phyloP scores from a whole-genome alignment of 2,888 invertebrate genomes.

The Cerastis leucographa region DNA sequence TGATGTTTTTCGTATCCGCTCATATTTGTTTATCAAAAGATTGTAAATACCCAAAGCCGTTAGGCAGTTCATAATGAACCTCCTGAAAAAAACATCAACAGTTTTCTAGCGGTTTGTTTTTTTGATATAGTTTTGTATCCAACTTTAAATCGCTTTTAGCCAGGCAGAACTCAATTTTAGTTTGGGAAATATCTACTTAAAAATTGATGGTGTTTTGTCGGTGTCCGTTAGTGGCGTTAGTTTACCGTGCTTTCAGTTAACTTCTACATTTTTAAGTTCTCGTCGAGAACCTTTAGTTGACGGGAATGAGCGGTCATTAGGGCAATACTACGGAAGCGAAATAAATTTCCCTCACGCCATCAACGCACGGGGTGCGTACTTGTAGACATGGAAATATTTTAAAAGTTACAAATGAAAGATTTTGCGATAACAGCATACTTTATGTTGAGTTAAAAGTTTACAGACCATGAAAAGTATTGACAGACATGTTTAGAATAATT shows the following conservation, averaged over 20 bases:
- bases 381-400: conserved; percentile 41
- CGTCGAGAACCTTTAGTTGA: conserved; percentile 49
- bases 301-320: conserved; percentile 61
- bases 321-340: conserved; percentile 63
- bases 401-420: conserved; percentile 48
- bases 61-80: conserved; percentile 11
- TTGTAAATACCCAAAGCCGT: conserved; percentile 30
- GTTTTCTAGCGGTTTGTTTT: conserved; percentile 15
- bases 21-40: conserved; percentile 62
- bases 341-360: conserved; percentile 65
- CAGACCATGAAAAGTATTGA: conserved; percentile 8
- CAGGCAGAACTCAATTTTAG: not conserved
- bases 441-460: conserved; percentile 16
- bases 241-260: conserved; percentile 40
- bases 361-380: conserved; percentile 44
- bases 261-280: conserved; percentile 44
- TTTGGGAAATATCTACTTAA: conserved; percentile 20
- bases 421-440: conserved; percentile 34
- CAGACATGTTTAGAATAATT: not conserved
- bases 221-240: conserved; percentile 30
- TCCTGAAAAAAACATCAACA: conserved; percentile 18
- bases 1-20: conserved; percentile 71
- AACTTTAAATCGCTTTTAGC: conserved; percentile 5
- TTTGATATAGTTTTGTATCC: conserved; percentile 23
- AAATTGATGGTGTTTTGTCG: conserved; percentile 42